Conservation (phyloP, 2,888 invertebrate genomes). For the Drosophila leonis region DNA sequence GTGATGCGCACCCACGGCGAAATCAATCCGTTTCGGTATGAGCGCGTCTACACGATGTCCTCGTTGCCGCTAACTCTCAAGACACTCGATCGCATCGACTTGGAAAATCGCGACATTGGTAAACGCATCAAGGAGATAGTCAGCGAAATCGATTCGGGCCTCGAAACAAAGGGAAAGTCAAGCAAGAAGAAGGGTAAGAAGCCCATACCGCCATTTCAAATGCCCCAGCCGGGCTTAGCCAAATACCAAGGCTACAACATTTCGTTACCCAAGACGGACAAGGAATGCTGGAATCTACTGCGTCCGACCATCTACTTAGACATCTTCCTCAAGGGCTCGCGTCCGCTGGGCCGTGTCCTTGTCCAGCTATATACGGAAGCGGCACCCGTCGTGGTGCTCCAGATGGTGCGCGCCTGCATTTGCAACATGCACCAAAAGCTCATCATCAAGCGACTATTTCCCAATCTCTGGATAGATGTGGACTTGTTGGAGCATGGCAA, state of each 20-base stretch:
- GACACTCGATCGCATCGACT: slow-evolving; percentile 46
- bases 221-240: slow-evolving; percentile 30
- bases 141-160: slow-evolving; percentile 56
- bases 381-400: slow-evolving; percentile 67
- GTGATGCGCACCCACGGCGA: slow-evolving; percentile 61
- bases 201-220: not conserved
- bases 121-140: slow-evolving; percentile 45
- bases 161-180: not conserved
- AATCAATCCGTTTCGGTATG: slow-evolving; percentile 53
- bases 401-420: slow-evolving; percentile 63
- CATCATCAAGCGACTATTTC: slow-evolving; percentile 60
- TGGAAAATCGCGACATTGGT: slow-evolving; percentile 47
- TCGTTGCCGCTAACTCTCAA: slow-evolving; percentile 19
- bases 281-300: slow-evolving; percentile 52
- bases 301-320: slow-evolving; percentile 76
- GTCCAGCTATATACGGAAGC: slow-evolving; percentile 76
- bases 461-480: slow-evolving; percentile 73
- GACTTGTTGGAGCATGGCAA: slow-evolving; percentile 34
- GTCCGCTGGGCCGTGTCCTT: slow-evolving; percentile 69
- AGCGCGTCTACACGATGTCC: slow-evolving; percentile 31
- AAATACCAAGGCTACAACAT: slow-evolving; percentile 57
- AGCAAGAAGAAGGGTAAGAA: not conserved
- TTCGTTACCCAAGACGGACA: slow-evolving; percentile 37
- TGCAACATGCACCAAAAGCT: slow-evolving; percentile 47
- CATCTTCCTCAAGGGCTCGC: slow-evolving; percentile 57